Evolutionary conservation across 2,888 invertebrate genomes (phyloP).

Genomic region (Lordiphosa andalusiaca): DNA sequence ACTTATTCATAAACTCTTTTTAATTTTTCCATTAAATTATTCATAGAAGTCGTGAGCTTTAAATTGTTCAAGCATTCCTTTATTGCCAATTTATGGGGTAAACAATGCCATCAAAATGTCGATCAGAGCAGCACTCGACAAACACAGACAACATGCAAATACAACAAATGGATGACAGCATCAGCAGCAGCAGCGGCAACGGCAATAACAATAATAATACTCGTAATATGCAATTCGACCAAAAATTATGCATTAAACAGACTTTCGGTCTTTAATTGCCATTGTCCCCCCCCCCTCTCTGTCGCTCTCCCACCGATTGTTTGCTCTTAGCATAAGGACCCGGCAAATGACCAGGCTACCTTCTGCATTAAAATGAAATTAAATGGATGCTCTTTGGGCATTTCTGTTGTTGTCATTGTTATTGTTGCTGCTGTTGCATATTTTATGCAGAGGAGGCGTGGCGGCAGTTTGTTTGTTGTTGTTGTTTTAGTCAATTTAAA

Average conservation of each 20-base stretch:
- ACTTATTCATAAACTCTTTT: too few species aligned
- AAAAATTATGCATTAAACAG: constrained; percentile 56
- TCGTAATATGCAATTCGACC: constrained; percentile 51
- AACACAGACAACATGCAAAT: constrained; percentile 54
- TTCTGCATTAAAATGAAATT: constrained; percentile 70
- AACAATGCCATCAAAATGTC: constrained; percentile 27
- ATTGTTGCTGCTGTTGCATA: constrained; percentile 61
- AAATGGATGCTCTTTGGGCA: constrained; percentile 59
- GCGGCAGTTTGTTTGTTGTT: constrained; percentile 22
- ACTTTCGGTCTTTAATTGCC: constrained; percentile 52
- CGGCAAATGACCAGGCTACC: constrained; percentile 30
- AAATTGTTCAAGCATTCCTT: not conserved
- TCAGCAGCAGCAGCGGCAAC: constrained; percentile 19
- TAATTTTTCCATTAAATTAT: too few species aligned
- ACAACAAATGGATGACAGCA: constrained; percentile 32
- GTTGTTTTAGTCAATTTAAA: constrained; percentile 50
- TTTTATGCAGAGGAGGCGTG: constrained; percentile 48
- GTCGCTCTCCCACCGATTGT: constrained; percentile 37
- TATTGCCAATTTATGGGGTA: constrained; percentile 10
- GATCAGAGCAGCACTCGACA: constrained; percentile 46
- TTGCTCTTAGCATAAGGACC: constrained; percentile 49
- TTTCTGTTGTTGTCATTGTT: constrained; percentile 37
- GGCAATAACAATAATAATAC: constrained; percentile 26
- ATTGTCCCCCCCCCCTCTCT: constrained; percentile 13
- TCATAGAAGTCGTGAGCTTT: too few species aligned